Percentiles rank a stretch among this genome's conserved stretches.
Evolutionary conservation across 2,113 vertebrate genomes (phyloP).

Genomic region (Budorcas taxicolor): DNA sequence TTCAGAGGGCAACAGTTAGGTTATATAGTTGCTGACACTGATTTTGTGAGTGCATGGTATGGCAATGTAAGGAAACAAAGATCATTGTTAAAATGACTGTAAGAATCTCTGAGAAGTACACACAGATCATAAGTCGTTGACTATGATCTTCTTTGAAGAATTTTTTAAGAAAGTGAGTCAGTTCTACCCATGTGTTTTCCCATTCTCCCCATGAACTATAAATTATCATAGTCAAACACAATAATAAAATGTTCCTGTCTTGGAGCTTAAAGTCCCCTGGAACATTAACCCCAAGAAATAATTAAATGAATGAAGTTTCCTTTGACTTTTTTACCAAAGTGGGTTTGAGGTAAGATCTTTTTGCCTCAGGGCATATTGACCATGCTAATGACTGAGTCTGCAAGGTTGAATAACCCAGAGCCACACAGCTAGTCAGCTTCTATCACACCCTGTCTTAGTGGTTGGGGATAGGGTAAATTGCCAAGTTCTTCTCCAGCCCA

Average conservation of each 20-base stretch:
- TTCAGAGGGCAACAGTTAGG: slow-evolving; percentile 48
- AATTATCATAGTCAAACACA: slow-evolving; percentile 51
- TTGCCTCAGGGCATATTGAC: not conserved
- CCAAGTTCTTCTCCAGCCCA: not conserved
- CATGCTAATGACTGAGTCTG: not conserved
- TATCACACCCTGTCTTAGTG: not conserved
- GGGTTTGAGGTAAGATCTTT: not conserved
- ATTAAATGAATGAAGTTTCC: not conserved
- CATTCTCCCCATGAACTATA: slow-evolving; percentile 35
- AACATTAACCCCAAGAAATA: not conserved
- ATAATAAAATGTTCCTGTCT: slow-evolving; percentile 27
- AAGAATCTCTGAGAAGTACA: slow-evolving; percentile 65
- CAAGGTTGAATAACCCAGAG: not conserved
- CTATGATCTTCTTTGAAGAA: slow-evolving; percentile 61
- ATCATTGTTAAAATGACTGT: slow-evolving; percentile 76
- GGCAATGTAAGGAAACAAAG: slow-evolving; percentile 69
- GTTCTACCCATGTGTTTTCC: slow-evolving; percentile 63
- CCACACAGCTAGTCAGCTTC: not conserved
- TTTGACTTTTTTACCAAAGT: not conserved
- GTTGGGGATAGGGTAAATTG: not conserved
- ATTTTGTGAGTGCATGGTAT: slow-evolving; percentile 45
- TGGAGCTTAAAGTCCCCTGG: not conserved
- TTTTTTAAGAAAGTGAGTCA: slow-evolving; percentile 55
- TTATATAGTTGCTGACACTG: slow-evolving; percentile 28
- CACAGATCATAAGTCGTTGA: slow-evolving; percentile 71